These are phyloP conservation scores for Bubalus kerabau DNA, from an alignment of 2,113 vertebrate genomes.

Conservation along the genomic window DNA sequence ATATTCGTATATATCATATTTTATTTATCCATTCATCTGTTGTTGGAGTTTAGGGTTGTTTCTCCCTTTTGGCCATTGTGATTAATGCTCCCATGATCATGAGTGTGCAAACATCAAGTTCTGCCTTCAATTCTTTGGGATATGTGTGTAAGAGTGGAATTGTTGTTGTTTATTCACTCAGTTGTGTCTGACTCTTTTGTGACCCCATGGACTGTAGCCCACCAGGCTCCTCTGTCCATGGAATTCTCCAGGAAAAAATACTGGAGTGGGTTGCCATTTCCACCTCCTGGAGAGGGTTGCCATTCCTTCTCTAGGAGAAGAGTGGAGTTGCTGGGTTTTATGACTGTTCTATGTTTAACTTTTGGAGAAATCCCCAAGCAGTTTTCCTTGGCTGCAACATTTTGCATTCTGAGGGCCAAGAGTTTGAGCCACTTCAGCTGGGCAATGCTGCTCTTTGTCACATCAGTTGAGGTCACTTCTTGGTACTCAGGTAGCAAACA, in stretches of 20 bases:
- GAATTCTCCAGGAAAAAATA: not conserved
- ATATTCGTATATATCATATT: not conserved
- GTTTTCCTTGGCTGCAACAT: not conserved
- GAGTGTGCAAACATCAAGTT: not conserved
- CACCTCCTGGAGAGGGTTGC: not conserved
- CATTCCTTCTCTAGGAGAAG: not conserved
- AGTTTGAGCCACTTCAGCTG: not conserved
- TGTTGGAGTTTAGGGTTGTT: no score
- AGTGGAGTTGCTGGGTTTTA: not conserved
- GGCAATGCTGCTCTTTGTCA: not conserved
- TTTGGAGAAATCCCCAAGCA: not conserved
- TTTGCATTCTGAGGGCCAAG: not conserved
- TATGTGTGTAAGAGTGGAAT: not conserved
- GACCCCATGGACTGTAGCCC: not conserved
- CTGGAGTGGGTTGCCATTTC: not conserved
- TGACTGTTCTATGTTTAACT: not conserved
- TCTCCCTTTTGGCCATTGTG: not conserved
- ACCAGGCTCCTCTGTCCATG: not conserved
- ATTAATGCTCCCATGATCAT: not conserved
- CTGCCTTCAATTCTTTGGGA: not conserved
- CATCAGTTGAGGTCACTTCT: not conserved
- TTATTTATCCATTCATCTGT: not conserved
- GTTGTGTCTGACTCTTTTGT: not conserved
- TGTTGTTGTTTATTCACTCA: not conserved
- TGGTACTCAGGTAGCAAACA: not conserved